A percentile compares a stretch with the other conserved stretches of the same genome.
These are phyloP conservation scores for Phania funesta DNA, from an alignment of 2,888 invertebrate genomes.

Conservation along the genomic window DNA sequence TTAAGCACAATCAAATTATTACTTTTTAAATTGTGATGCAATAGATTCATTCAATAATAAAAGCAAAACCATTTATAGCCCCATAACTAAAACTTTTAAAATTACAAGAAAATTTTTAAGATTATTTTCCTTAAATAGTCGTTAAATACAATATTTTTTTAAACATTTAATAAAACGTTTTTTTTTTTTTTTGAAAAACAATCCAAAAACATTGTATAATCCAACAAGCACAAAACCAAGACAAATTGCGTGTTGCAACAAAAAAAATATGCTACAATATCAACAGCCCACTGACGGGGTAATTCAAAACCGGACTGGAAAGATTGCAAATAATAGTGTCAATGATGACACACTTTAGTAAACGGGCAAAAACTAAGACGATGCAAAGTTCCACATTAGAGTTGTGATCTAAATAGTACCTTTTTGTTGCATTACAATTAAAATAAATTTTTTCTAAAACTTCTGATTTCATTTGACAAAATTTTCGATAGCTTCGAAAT, in stretches of 20 bases:
- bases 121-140: slow-evolving; percentile 26
- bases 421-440: too few species aligned
- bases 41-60: not conserved
- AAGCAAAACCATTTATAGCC: not conserved
- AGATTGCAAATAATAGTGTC: slow-evolving; percentile 27
- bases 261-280: slow-evolving; percentile 23
- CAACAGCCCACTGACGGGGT: not conserved
- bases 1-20: slow-evolving; percentile 32
- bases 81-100: slow-evolving; percentile 11
- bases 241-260: slow-evolving; percentile 45
- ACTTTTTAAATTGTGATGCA: slow-evolving; percentile 41
- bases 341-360: slow-evolving; percentile 43
- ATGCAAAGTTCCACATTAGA: not conserved
- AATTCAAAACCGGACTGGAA: slow-evolving; percentile 40
- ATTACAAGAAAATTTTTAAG: slow-evolving; percentile 9
- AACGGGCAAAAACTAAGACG: not conserved
- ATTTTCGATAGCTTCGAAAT: too few species aligned
- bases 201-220: slow-evolving; percentile 25
- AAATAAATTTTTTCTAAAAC: too few species aligned
- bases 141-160: slow-evolving; percentile 8
- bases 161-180: not conserved
- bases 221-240: not conserved
- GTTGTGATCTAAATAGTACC: too few species aligned
- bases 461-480: too few species aligned
- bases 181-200: not conserved